A percentile compares a stretch with the other conserved stretches of the same genome.
Conservation (phyloP, 1,140 invertebrate species). For the Calosoma granatense region DNA sequence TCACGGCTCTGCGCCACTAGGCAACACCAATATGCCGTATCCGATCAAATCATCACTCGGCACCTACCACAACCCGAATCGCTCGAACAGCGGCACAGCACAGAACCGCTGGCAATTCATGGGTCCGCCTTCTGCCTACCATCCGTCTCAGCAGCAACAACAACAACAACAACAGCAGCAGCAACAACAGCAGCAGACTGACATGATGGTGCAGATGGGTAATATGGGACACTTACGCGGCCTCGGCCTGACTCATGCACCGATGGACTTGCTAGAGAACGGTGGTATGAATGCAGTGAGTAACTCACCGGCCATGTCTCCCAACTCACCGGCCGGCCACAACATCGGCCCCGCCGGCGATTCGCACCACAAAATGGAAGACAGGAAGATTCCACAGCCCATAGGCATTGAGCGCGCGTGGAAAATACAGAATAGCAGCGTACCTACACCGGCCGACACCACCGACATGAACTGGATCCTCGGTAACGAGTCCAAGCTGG, state of each 20-base stretch:
- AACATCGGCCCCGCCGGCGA: conserved; percentile 29
- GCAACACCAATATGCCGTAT: conserved; percentile 2
- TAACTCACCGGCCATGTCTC: conserved; percentile 51
- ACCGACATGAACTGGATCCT: conserved; percentile 50
- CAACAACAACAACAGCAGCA: conserved; percentile 27
- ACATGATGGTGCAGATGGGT: conserved; percentile 33
- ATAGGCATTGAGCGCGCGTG: conserved; percentile 67
- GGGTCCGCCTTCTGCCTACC: conserved; percentile 19
- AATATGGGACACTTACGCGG: not conserved
- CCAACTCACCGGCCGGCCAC: conserved; percentile 33
- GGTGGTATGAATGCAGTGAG: conserved; percentile 32
- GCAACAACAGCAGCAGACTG: conserved; percentile 27
- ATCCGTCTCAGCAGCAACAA: conserved; percentile 23
- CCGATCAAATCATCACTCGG: conserved; percentile 4
- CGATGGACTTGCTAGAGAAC: conserved; percentile 42
- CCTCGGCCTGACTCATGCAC: conserved; percentile 35
- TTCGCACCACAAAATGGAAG: conserved; percentile 35
- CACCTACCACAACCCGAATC: conserved; percentile 20
- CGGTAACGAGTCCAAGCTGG: conserved; percentile 38
- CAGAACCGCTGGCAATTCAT: conserved; percentile 24
- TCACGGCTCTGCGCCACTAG: not conserved
- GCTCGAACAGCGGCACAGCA: conserved; percentile 19
- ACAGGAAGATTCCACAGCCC: conserved; percentile 61
- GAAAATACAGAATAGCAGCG: conserved; percentile 42
- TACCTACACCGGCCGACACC: conserved; percentile 28